Conservation (phyloP, 1,140 invertebrate species). For the Coptotermes formosanus region DNA sequence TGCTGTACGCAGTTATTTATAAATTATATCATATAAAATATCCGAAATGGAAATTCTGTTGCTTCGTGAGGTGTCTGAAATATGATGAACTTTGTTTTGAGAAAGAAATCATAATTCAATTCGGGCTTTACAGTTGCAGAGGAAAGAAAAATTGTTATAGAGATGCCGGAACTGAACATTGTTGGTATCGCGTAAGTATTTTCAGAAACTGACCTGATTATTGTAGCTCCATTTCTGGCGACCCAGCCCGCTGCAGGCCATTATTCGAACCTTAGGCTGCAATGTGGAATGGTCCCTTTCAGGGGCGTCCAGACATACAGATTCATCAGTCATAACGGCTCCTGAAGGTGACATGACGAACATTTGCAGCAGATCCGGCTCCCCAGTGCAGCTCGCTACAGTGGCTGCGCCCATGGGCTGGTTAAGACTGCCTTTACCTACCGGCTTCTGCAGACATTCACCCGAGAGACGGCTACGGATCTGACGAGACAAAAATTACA, state of each 20-base stretch:
- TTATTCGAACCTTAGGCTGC: conserved; percentile 59
- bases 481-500: conserved; percentile 13
- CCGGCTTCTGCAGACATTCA: conserved; percentile 53
- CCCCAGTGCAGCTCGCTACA: conserved; percentile 53
- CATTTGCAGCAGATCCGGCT: conserved; percentile 61
- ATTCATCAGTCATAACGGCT: conserved; percentile 69
- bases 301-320: conserved; percentile 67
- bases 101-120: too few species aligned
- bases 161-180: too few species aligned
- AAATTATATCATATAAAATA: too few species aligned
- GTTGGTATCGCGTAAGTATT: too few species aligned
- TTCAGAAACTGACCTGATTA: not conserved
- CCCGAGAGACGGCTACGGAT: conserved; percentile 25
- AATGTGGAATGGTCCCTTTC: conserved; percentile 47
- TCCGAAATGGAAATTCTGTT: too few species aligned
- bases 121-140: too few species aligned
- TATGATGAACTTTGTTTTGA: too few species aligned
- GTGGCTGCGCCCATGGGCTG: conserved; percentile 64
- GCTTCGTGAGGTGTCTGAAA: too few species aligned
- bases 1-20: too few species aligned
- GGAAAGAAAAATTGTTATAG: too few species aligned
- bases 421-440: conserved; percentile 54
- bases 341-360: conserved; percentile 70
- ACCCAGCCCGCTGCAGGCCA: conserved; percentile 60
- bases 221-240: conserved; percentile 64